Evolutionary conservation across 2,888 invertebrate genomes (phyloP), one percentile per base, ranked within the genome.

Genomic region (Physocephala rufipes): DNA sequence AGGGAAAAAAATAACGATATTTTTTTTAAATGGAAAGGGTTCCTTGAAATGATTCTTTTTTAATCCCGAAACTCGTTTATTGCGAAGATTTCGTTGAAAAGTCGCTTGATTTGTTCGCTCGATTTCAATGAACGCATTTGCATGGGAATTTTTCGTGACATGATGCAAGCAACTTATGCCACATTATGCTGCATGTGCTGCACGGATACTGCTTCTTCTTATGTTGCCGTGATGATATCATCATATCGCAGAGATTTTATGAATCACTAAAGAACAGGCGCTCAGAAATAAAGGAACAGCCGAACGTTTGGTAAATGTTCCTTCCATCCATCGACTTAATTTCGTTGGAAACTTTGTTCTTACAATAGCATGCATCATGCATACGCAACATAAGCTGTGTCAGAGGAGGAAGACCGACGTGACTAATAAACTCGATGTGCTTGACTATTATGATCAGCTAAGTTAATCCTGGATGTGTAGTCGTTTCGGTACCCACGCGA

Each of bases 261-360:
- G 80, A 79, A 80, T 82, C 82, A 82, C 81, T 74, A 79, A 76
- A 15, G 68, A 79, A 70, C 74, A 76, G 82, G 82, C 76, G 74
- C 74, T 67, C 82, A 74, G 70, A 65, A 68, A 72, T 28, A 36
- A 19, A 26, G 65, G 21, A 51, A 21, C 61, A 16, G 26, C 28
- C n/a, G 47, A 19, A 19, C 36, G 19, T 61, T 36, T 59, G 58
- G 2, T 59, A 7, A 15, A 16, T 28, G 58, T 59, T 59, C 28
- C 28, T 15, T 26, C 24, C 13, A 28, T 59, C 3, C 15, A 47
- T 15, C 47, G 47, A 15, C 16, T 12, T 47, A n/a, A n/a, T 53
- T 16, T 55, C 26, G 55, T 13, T 55, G 55, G 5, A 26, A 24
- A 15, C n/a, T 59, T 24, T 47, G 47, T 30, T 26, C 24, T n/a